These are phyloP conservation scores for Epinotia nisella DNA, from an alignment of 2,888 invertebrate genomes.

Conservation along the genomic window DNA sequence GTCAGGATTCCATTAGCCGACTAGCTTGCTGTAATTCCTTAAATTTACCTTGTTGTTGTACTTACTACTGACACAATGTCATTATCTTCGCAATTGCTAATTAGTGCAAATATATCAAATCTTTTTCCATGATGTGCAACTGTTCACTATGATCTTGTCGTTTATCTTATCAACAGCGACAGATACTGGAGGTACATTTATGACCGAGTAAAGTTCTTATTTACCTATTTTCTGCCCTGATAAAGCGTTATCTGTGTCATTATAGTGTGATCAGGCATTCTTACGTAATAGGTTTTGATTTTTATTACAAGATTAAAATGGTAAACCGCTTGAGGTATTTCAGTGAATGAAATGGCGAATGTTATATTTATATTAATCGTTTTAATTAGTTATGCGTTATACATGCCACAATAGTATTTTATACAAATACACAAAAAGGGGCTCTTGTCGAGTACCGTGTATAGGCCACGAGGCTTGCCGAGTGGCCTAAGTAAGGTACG, in stretches of 20 bases:
- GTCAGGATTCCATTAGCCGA: too few species aligned
- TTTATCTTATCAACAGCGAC: background rate
- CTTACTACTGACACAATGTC: background rate
- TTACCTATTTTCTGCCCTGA: background rate
- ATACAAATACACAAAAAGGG: too few species aligned
- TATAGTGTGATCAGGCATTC: conserved; percentile 2
- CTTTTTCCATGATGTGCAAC: conserved; percentile 4
- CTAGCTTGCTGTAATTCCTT: background rate
- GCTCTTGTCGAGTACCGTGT: too few species aligned
- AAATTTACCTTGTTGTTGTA: background rate
- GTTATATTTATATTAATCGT: background rate
- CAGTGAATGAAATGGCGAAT: background rate
- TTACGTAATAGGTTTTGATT: conserved; percentile 10
- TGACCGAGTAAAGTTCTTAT: background rate
- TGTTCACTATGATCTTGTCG: background rate
- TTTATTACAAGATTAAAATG: conserved; percentile 7
- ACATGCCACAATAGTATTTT: too few species aligned
- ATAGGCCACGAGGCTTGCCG: too few species aligned
- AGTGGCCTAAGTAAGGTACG: too few species aligned
- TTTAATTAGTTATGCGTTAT: too few species aligned
- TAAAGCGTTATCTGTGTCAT: conserved; percentile 12
- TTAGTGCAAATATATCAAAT: background rate
- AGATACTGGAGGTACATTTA: background rate
- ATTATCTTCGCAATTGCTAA: background rate
- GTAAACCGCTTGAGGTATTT: background rate